These are phyloP conservation scores for Conistra vaccinii DNA, from an alignment of 2,888 invertebrate species.

Conservation along the genomic window DNA sequence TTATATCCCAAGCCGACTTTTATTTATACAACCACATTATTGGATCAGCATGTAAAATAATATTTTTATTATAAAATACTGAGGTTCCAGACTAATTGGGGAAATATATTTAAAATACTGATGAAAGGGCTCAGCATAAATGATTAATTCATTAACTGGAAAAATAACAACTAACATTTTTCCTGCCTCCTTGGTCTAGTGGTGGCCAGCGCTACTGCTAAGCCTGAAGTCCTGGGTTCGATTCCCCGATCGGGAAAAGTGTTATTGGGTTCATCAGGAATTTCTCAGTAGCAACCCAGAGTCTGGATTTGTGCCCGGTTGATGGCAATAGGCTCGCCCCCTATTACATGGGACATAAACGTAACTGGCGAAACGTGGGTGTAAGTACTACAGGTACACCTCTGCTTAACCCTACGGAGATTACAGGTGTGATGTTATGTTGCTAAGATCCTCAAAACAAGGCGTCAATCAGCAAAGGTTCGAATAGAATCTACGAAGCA, in stretches of 20 bases:
- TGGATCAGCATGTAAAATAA: constrained; percentile 15
- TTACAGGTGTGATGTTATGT: background rate
- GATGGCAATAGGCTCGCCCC: background rate
- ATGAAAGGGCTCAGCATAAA: background rate
- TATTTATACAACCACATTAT: constrained; percentile 16
- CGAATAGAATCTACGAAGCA: background rate
- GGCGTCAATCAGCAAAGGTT: constrained; percentile 26
- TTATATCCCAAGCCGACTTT: constrained; percentile 8
- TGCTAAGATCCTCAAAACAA: constrained; percentile 3
- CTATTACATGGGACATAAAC: background rate
- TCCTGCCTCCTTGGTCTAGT: background rate
- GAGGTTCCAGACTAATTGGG: constrained; percentile 14
- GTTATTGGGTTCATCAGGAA: background rate
- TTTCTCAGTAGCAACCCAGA: background rate
- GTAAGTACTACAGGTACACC: background rate
- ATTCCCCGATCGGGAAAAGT: background rate
- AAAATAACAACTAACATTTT: background rate
- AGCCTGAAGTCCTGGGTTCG: background rate
- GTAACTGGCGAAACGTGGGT: background rate
- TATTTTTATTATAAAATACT: constrained; percentile 18
- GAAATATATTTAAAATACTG: constrained; percentile 8
- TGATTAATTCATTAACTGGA: background rate
- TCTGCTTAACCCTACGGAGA: background rate
- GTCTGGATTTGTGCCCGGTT: background rate
- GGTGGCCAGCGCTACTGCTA: background rate